Evolutionary conservation across 1,140 invertebrate species (phyloP), one percentile per base, ranked within the genome.

Genomic region (Hypsibius dujardini): DNA sequence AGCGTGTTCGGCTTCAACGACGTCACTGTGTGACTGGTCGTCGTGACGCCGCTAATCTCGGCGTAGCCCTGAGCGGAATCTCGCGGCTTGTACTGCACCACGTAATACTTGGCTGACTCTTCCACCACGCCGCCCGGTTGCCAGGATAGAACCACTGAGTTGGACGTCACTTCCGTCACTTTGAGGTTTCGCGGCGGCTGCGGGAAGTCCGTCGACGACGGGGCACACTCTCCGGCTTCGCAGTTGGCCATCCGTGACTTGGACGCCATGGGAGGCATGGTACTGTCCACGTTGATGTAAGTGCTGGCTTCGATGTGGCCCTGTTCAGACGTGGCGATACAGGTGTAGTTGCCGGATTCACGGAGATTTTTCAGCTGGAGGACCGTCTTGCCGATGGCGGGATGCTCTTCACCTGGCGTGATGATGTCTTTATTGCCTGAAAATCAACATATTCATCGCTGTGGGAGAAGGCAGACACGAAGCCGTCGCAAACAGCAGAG

Each of bases 271-370:
- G 92, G 92, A 28, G 28, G 28, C 28, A 28, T 28, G 28, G 28
- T 28, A 28, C 28, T 28, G 86, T 95, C 90, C 72, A 97, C 93
- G 85, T 91, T 90, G 72, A 98, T 90, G 74, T 88, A 83, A 15
- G 92, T 87, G 0, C 85, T 85, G 2, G 87, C 82, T 76, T 95
- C 90, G 70, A 96, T 93, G 75, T 89, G 86, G 15, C 94, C 94
- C 28, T 96, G 84, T 1, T 90, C 90, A 73, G 90, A 95, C n/a
- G 88, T 86, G 0, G 95, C 95, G 50, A 93, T 87, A 78, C 95
- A 98, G 0, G 93, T 98, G 81, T 95, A 98, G 80, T 96, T 98
- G 2, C 88, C 90, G 0, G 90, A 90, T 77, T 95, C 88, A 74
- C 88, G 84, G 59, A 98, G 90, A 76, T 94, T 86, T 14, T 84